These are phyloP conservation scores for Diabrotica balteata DNA, from an alignment of 2,888 invertebrate genomes.

Conservation along the genomic window DNA sequence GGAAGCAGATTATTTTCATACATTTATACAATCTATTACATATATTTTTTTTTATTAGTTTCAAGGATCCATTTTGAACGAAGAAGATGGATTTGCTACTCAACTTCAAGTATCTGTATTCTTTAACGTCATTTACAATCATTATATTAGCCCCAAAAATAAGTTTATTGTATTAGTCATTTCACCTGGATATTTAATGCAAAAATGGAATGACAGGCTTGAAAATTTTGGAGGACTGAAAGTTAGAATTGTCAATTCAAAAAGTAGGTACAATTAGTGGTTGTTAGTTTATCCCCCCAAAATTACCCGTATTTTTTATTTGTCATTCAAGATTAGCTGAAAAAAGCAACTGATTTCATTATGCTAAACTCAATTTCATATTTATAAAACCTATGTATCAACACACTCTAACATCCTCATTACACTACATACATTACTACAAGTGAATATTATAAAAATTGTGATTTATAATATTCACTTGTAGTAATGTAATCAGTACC, in stretches of 20 bases:
- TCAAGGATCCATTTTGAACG: slow-evolving; percentile 53
- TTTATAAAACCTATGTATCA: too few species aligned
- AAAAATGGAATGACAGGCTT: slow-evolving; percentile 51
- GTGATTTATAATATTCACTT: too few species aligned
- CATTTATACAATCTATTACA: neutral
- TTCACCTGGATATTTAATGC: slow-evolving; percentile 40
- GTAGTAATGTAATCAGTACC: too few species aligned
- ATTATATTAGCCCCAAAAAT: slow-evolving; percentile 23
- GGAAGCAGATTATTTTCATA: neutral
- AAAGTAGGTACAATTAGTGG: slow-evolving; percentile 36
- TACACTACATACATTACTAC: too few species aligned
- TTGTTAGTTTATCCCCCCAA: too few species aligned
- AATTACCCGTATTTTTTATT: too few species aligned
- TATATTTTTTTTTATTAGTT: slow-evolving; percentile 44
- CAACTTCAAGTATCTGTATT: slow-evolving; percentile 49
- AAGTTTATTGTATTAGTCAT: slow-evolving; percentile 46
- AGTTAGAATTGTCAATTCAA: slow-evolving; percentile 40
- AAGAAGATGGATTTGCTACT: slow-evolving; percentile 50
- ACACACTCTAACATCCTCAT: too few species aligned
- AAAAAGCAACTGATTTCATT: too few species aligned
- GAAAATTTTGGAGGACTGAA: slow-evolving; percentile 41
- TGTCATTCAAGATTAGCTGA: too few species aligned
- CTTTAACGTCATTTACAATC: slow-evolving; percentile 43
- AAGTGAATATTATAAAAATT: too few species aligned
- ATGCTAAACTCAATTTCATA: too few species aligned